Base-by-base conservation (phyloP, 2,797 vertebrate genomes). In the Staurois parvus region DNA sequence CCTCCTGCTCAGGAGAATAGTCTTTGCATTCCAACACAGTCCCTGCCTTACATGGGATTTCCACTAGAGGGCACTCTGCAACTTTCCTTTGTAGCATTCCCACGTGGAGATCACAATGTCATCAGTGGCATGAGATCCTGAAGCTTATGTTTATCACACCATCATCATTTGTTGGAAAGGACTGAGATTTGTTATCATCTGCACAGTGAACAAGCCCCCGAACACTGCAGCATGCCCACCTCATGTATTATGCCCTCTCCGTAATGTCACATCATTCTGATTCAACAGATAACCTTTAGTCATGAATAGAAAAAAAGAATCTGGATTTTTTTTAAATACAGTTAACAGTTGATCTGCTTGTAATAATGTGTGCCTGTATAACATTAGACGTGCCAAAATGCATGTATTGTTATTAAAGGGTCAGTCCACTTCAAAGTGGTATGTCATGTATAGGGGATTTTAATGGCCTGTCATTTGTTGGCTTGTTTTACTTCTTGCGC, bases 11-110 rank as follows among this genome's bases (percentile, higher is more conserved):
- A 19, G 12, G 9, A 59, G 62, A 21, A 17, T 75, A 40, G 19
- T n/a, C 13, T 75, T 74, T 26, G 72, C 62, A 79, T 85, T 77
- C 76, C 84, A 80, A 15, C 30, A 75, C 76, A 68, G 19, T 24
- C 26, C 56, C 26, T 74, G 70, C 34, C 15, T 66, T 45, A 24
- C 34, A 62, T 17, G 21, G 7, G 42, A 59, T 17, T 9, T 79
- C 76, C 85, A 87, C 85, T 79, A 87, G 85, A 84, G 81, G 85
- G 75, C 76, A 84, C 56, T 87, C 73, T 75, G 30, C 69, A 83
- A 69, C 85, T 75, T 87, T 52, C 42, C 75, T 83, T 87, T 83
- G 76, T 73, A 78, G 40, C 3, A 26, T 69, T 84, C 64, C 24
- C 32, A 70, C 79, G 79, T 72, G 59, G 81, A 37, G 75, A 87